Evolutionary conservation across 2,113 vertebrate species (phyloP), one percentile per base, ranked within the genome.

Genomic region (Pteronura brasiliensis): DNA sequence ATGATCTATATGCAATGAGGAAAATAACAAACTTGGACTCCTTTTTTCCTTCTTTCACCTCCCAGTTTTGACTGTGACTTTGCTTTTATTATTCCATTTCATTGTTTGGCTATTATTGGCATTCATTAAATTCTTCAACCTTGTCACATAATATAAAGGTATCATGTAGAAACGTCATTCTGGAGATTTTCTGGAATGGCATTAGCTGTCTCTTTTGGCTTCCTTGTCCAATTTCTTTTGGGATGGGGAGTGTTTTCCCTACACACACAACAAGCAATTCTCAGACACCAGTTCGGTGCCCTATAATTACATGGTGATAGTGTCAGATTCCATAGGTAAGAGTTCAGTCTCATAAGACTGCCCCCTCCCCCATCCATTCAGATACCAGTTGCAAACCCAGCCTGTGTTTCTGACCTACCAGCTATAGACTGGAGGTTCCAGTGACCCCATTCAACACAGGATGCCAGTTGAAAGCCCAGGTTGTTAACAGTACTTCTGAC

Each of bases 41-140:
- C 29, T 31, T 67, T 57, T 49, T 82, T 82, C 29, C 57, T 87
- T 87, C 11, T 27, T 85, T 69, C 11, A 95, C 20, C 25, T 92
- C 11, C 23, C 55, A 85, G 15, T 79, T 80, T 57, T 67, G 27
- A 14, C 7, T 59, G 21, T 85, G 85, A 2, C 7, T 52, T 93
- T 82, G 39, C 29, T 82, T 76, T 95, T 85, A 81, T 94, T 80
- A 69, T 83, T 95, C n/a, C 42, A 71, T 89, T 80, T 76, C 20
- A 44, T 90, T 76, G 15, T 18, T 97, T 97, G 93, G n/a, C 36
- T 61, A 59, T 88, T 80, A 39, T 1, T 72, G 39, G 42, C 31
- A 92, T 94, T 94, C 79, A 71, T 84, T 47, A 77, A 88, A 69
- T 79, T 71, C 42, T 11, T 71, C 44, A 72, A 80, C 25, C 14